A percentile compares a stretch with the other conserved stretches of the same genome.
Conservation (phyloP, 1,140 invertebrate species). For the Trichonephila inaurata region DNA sequence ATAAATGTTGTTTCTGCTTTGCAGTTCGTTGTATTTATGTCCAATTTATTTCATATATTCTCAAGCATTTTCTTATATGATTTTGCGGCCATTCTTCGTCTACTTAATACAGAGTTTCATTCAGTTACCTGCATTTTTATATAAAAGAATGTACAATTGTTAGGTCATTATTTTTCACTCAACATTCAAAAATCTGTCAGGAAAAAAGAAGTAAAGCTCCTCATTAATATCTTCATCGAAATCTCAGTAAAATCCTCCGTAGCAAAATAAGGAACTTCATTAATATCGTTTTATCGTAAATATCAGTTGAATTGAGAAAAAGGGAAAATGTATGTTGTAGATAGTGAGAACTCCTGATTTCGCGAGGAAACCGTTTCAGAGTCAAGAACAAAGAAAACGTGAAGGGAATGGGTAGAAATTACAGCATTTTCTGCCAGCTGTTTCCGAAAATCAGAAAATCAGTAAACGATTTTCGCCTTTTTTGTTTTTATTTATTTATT, state of each 20-base stretch:
- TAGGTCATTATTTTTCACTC: no score
- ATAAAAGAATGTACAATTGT: no score
- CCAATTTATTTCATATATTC: no score
- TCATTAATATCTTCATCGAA: not conserved
- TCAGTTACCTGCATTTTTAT: no score
- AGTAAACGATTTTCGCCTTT: not conserved
- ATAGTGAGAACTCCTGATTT: not conserved
- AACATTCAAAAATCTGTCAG: not conserved
- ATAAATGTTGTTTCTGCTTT: no score
- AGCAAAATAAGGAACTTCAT: not conserved
- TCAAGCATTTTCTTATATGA: no score
- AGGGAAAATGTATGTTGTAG: not conserved
- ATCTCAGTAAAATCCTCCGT: not conserved
- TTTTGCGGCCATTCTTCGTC: no score
- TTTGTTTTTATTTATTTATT: slow-evolving; percentile 9
- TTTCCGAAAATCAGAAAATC: not conserved
- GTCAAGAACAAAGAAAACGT: not conserved
- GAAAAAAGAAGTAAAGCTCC: not conserved
- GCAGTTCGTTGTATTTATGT: no score
- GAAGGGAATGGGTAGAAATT: not conserved
- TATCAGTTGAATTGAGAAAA: not conserved
- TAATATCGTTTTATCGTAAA: not conserved
- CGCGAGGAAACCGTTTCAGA: not conserved
- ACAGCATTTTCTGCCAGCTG: not conserved
- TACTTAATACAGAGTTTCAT: no score